These are phyloP conservation scores for Ormyrus pomaceus DNA, from an alignment of 2,888 invertebrate genomes.

Conservation along the genomic window DNA sequence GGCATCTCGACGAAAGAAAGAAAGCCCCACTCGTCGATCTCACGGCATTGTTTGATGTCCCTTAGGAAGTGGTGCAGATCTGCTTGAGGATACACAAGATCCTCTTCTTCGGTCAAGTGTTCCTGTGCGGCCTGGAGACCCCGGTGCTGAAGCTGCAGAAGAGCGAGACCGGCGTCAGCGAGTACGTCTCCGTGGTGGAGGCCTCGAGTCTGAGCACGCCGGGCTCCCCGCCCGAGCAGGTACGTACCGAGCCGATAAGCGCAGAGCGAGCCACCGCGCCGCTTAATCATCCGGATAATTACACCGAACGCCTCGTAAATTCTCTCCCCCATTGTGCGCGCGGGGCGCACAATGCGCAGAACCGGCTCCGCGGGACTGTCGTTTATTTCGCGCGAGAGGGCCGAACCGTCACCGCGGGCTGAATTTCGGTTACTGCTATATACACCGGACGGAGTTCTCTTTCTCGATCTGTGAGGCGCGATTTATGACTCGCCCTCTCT, in stretches of 20 bases:
- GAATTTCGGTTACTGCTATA: too few relatives aligned
- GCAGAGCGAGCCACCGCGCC: background rate
- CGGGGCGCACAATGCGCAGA: too few relatives aligned
- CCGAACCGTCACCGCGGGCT: too few relatives aligned
- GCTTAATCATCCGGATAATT: slow-evolving; percentile 42
- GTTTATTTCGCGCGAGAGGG: too few relatives aligned
- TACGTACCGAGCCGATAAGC: slow-evolving; percentile 65
- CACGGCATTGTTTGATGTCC: background rate
- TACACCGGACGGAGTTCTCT: too few relatives aligned
- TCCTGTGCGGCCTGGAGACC: slow-evolving; percentile 91
- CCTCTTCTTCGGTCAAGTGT: slow-evolving; percentile 89
- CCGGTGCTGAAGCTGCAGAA: slow-evolving; percentile 87
- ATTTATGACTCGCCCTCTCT: too few relatives aligned
- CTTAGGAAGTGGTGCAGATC: slow-evolving; percentile 84
- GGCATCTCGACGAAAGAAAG: too few relatives aligned
- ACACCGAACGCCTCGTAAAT: slow-evolving; percentile 45
- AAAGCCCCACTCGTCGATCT: too few relatives aligned
- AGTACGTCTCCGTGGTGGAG: slow-evolving; percentile 85
- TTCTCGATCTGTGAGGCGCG: too few relatives aligned
- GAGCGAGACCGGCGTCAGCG: slow-evolving; percentile 80
- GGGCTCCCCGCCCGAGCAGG: slow-evolving; percentile 78
- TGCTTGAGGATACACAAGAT: slow-evolving; percentile 85
- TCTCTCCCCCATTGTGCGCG: slow-evolving; percentile 27
- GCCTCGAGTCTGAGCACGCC: slow-evolving; percentile 77
- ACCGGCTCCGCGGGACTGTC: too few relatives aligned